Conservation (phyloP, 2,113 vertebrate species). For the Rhombomys opimus region DNA sequence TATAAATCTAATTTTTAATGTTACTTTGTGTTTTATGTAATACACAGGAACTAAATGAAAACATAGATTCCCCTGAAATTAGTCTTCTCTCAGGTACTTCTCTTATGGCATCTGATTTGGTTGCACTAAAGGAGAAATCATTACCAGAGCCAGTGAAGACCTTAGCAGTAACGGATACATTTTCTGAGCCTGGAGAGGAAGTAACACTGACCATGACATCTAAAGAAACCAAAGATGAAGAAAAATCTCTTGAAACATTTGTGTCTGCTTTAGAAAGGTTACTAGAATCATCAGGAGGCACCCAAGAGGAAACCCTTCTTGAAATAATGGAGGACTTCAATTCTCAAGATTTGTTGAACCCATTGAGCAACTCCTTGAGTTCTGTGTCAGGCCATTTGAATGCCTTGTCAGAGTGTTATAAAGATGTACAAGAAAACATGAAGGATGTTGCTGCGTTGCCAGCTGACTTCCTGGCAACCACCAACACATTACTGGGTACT, state of each 20-base stretch:
- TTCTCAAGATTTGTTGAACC: constrained; percentile 59
- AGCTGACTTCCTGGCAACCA: constrained; percentile 63
- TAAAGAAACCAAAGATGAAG: constrained; percentile 64
- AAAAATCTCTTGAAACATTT: constrained; percentile 59
- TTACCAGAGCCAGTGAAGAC: constrained; percentile 49
- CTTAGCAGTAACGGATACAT: constrained; percentile 40
- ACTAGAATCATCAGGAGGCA: constrained; percentile 54
- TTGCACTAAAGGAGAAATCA: constrained; percentile 46
- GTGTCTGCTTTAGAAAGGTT: constrained; percentile 65
- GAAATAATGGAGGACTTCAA: constrained; percentile 62
- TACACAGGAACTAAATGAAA: constrained; percentile 65
- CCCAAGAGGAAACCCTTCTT: constrained; percentile 44
- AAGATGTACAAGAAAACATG: constrained; percentile 59
- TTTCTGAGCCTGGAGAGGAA: constrained; percentile 59
- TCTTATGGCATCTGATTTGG: not conserved
- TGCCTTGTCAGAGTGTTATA: constrained; percentile 9
- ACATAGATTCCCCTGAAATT: constrained; percentile 72
- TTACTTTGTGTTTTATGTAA: constrained; percentile 32
- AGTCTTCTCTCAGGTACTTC: constrained; percentile 57
- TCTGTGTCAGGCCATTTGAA: constrained; percentile 34
- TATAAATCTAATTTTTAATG: not conserved
- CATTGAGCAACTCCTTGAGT: constrained; percentile 59
- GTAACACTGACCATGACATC: not conserved
- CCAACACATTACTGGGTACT: constrained; percentile 75
- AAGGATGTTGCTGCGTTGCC: constrained; percentile 62